Evolutionary conservation across 2,888 invertebrate genomes (phyloP), one percentile per base, ranked within the genome.

Genomic region (Rambutsinella grinnellia): DNA sequence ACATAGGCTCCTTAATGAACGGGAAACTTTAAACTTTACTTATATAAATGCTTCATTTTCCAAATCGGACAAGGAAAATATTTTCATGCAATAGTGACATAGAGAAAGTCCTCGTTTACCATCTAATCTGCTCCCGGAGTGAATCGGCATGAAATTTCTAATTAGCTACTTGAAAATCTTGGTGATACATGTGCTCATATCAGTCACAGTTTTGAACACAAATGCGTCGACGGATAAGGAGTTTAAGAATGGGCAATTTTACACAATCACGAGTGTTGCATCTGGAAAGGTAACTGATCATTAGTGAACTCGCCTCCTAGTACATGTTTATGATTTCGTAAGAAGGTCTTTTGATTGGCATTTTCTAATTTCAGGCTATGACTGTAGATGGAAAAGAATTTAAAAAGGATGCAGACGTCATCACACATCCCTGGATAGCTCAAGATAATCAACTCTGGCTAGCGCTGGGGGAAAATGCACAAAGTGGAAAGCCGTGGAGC

Each of bases 381-480:
- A 68, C 60, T 23, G 76, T 70, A 23, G 28, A 24, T 1, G 78
- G 72, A 13, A 72, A 68, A 10, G 44, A 54, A 3, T 78, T 62
- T 21, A 56, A 13, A 17, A 57, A 70, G 3, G 71, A 67, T n/a
- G 19, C 78, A 6, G 61, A 67, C 26, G 60, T 78, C 36, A 56
- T 72, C 3, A 72, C 78, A 19, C 27, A 36, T 2, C 53, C 68
- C 1, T 78, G 78, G 78, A 78, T 78, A n/a, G 67, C 72, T 5
- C 63, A 71, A 57, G 78, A 78, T 60, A 72, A 67, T 24, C 78
- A 78, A 36, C 21, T 72, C 1, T 78, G 78, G 78, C 24, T 78
- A 46, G 78, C 78, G 3, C 24, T 78, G 17, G 60, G 19, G 0
- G 76, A 76, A 46, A 63, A 66, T 8, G 56, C 58, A 2, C 51